Conservation (phyloP, 2,888 invertebrate species). For the Meloe dianella region DNA sequence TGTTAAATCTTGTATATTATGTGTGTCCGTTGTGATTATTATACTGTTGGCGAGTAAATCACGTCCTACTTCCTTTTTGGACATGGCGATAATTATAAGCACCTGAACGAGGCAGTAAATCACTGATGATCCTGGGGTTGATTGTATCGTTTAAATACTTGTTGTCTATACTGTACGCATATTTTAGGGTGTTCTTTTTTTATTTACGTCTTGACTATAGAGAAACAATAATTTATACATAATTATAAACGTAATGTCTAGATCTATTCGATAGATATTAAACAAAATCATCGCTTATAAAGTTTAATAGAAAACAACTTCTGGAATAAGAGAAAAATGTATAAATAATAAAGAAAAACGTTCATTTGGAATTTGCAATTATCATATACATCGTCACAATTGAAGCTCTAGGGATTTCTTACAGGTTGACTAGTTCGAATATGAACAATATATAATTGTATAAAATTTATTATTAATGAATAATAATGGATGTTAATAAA, state of each 20-base stretch:
- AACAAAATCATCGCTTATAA: conserved; percentile 13
- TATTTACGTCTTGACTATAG: conserved; percentile 6
- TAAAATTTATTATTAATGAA: neutral
- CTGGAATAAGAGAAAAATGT: neutral
- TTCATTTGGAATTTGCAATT: neutral
- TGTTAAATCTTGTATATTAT: conserved; percentile 20
- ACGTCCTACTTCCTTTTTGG: conserved; percentile 40
- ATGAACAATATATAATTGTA: neutral
- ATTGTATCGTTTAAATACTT: conserved; percentile 38
- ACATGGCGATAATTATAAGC: conserved; percentile 43
- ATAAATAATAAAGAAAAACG: neutral
- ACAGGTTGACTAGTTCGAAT: neutral
- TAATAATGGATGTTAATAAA: neutral
- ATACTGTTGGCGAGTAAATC: conserved; percentile 38
- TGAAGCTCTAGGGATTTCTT: neutral
- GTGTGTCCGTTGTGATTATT: conserved; percentile 38
- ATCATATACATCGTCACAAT: conserved; percentile 2
- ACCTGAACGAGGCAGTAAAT: conserved; percentile 39
- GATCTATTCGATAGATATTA: conserved; percentile 25
- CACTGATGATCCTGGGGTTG: conserved; percentile 39
- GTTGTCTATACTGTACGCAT: conserved; percentile 12
- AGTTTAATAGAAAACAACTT: conserved; percentile 6
- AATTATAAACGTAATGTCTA: conserved; percentile 29
- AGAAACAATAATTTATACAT: conserved; percentile 26
- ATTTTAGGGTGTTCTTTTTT: conserved; percentile 32